Evolutionary conservation across 2,888 invertebrate genomes (phyloP).

Genomic region (Pemphredon lugubris): DNA sequence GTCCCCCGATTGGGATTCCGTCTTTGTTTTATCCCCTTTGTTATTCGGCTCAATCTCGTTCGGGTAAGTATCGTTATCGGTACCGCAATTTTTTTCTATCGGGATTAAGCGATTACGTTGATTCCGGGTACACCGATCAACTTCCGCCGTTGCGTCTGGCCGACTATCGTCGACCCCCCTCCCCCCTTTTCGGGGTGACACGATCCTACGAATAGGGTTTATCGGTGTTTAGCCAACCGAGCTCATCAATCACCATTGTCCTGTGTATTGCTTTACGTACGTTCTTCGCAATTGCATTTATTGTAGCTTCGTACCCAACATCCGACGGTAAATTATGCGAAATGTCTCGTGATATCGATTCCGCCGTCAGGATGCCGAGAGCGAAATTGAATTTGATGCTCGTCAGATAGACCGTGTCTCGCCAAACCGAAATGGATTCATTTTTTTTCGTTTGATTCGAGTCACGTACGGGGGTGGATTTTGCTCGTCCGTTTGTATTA

Average conservation of each 20-base stretch:
- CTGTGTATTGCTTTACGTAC: neutral
- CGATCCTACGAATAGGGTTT: too few species aligned
- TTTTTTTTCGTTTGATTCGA: neutral
- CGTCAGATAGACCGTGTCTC: neutral
- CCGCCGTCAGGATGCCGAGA: neutral
- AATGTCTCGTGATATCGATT: neutral
- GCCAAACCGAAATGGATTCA: neutral
- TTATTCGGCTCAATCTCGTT: too few species aligned
- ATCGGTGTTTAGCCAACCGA: neutral
- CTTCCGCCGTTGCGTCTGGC: too few species aligned
- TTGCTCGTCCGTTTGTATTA: neutral
- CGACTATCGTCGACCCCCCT: too few species aligned
- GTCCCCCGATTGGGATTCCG: too few species aligned
- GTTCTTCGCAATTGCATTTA: neutral
- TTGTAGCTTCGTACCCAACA: neutral
- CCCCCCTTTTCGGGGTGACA: too few species aligned
- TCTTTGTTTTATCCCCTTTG: too few species aligned
- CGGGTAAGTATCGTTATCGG: too few species aligned
- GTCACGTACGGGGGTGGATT: neutral
- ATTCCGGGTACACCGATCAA: too few species aligned
- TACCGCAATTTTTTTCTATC: too few species aligned
- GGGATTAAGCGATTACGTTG: too few species aligned
- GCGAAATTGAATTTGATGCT: neutral
- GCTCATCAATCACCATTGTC: neutral
- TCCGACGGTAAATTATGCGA: neutral